Conservation (phyloP, 2,797 vertebrate species). For the Periparus ater region DNA sequence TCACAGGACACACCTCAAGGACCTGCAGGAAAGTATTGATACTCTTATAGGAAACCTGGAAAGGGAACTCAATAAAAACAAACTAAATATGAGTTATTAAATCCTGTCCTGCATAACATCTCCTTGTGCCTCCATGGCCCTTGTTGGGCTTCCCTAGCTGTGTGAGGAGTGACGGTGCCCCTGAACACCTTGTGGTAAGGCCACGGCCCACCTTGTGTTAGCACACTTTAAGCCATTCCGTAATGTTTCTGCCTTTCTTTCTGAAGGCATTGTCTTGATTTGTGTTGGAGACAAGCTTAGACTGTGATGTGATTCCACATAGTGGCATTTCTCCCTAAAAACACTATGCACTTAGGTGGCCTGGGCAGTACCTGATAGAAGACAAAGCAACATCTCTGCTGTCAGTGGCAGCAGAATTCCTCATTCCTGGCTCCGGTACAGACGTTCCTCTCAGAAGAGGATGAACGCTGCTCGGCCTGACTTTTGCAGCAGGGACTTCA, state of each 20-base stretch:
- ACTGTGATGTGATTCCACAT: neutral
- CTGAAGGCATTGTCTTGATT: conserved; percentile 79
- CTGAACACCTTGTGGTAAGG: neutral
- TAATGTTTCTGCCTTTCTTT: conserved; percentile 70
- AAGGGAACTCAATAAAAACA: conserved; percentile 96
- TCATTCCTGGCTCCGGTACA: conserved; percentile 29
- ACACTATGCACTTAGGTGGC: conserved; percentile 80
- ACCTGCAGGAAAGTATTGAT: conserved; percentile 98
- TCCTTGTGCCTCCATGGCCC: neutral
- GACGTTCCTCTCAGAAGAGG: conserved; percentile 51
- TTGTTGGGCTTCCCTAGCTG: neutral
- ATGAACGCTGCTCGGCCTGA: conserved; percentile 41
- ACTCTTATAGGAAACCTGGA: conserved; percentile 96
- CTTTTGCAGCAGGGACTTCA: conserved; percentile 38
- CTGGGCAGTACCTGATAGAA: conserved; percentile 60
- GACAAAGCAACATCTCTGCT: conserved; percentile 30
- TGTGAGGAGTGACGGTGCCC: neutral
- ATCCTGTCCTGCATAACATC: neutral
- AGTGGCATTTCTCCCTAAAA: neutral
- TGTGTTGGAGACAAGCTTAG: conserved; percentile 72
- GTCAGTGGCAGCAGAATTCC: conserved; percentile 22
- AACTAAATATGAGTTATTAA: conserved; percentile 84
- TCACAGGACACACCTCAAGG: conserved; percentile 89
- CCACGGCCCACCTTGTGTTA: neutral
- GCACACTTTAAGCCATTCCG: conserved; percentile 49